phyloP scores from a whole-genome alignment of 2,113 vertebrate genomes.

The Ammospiza caudacuta region DNA sequence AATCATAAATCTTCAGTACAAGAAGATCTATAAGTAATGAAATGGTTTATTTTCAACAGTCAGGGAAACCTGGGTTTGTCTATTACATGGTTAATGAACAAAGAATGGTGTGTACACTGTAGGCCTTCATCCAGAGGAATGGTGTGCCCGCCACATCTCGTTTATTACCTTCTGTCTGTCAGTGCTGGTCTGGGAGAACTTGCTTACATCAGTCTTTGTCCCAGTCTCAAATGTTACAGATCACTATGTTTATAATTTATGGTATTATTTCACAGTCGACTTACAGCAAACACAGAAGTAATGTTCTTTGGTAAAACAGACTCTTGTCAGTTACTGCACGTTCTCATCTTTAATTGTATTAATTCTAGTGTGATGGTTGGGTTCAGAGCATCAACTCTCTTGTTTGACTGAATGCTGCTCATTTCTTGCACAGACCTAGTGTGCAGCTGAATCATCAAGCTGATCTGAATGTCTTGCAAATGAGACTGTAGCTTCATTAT shows the following conservation, averaged over 20 bases:
- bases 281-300: neutral
- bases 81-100: neutral
- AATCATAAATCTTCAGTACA: neutral
- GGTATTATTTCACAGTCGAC: accelerated
- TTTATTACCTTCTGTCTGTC: neutral
- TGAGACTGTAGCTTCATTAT: neutral
- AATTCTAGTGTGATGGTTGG: neutral
- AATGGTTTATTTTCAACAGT: neutral
- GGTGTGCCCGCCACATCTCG: neutral
- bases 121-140: neutral
- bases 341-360: neutral
- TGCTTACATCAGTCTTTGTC: neutral
- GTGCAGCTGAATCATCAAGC: too few relatives aligned
- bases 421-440: neutral
- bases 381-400: neutral
- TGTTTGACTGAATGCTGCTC: neutral
- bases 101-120: neutral
- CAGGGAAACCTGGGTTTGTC: neutral
- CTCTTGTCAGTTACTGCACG: neutral
- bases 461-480: neutral
- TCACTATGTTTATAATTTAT: neutral
- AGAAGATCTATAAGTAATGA: neutral
- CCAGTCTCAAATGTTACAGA: neutral
- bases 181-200: accelerated
- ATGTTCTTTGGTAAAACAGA: neutral